Base-by-base conservation (phyloP, 2,888 invertebrate species). In the Cantharis lateralis region DNA sequence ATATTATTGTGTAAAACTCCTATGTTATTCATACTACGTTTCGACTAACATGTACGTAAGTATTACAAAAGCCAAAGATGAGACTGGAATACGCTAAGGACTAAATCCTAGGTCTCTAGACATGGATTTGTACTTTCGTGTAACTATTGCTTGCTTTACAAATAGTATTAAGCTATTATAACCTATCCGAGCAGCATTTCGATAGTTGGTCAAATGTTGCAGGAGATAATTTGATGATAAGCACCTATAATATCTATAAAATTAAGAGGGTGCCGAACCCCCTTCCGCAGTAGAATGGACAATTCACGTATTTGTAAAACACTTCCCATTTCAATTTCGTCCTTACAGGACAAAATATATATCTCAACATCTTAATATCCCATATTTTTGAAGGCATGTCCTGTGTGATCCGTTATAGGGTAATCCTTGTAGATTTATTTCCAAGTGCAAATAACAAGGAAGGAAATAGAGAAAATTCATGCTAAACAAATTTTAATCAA, bases 31-130 rank as follows among this genome's bases (percentile, higher is more conserved):
- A 66, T 66, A 20, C 20, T 66, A 66, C 64, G 64, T 66, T 66
- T 66, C 64, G 71, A 71, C 63, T 74, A 74, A 61, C 73, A 77
- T 71, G 71, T 32, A 32, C 32, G 32, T 68, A 72, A 72, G 48
- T 68, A 68, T 72, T 72, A 32, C 71, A 64, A 72, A 62, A 72
- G 72, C 72, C 61, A 72, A 73, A 68, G 68, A 69, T 62, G 68
- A 69, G 68, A 68, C 63, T 61, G 62, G 68, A 68, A 62, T 69
- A 72, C 66, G 32, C 63, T 72, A 73, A 68, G 73, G 15, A 32
- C 70, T 63, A 69, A 70, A 70, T 63, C 63, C 63, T 63, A 63
- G 64, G 32, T 66, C 68, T 73, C 69, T 24, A 73, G 66, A 28
- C 66, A 20, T 28, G 16, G 24, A 18, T 66, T 72, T 72, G 48